Evolutionary conservation across 2,888 invertebrate genomes (phyloP), one percentile per base, ranked within the genome.

Genomic region (Cheilosia variabilis): DNA sequence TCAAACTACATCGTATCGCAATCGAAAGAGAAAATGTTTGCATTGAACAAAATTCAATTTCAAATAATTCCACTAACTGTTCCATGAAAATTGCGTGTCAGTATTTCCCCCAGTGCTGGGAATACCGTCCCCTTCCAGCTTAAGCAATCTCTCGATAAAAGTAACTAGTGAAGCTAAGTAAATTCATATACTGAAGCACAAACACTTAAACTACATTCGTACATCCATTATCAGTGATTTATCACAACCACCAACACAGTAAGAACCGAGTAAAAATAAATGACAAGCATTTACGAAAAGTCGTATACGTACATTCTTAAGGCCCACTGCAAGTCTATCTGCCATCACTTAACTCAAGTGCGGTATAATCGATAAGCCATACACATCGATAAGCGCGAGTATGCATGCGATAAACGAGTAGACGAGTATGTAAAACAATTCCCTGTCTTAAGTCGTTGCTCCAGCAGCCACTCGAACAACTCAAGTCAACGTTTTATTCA

Each of bases 401-500:
- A 45, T 43, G 43, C 17, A 17, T 45, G 9, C 31, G 45, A n/a
- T 17, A 7, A 45, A 15, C 17, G 17, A n/a, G 19, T 31, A 6
- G 22, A 31, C 19, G 6, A 6, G 22, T 47, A 22, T 50, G 34
- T 47, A 24, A 63, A 37, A 19, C 27, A 31, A 63, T 63, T 6
- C 37, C 37, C 10, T 17, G 9, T 31, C 3, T 5, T 6, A 45
- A 45, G 17, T 4, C 15, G 9, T 22, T 9, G 22, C 17, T 27
- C n/a, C 52, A 52, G 52, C 65, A 52, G 24, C 24, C 34, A 19
- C 47, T 50, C 19, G 31, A 22, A 65, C 13, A 10, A 10, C 24
- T 37, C 24, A 41, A 41, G 72, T 73, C 53, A 73, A 73, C 53
- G 72, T 34, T 55, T 55, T 52, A 45, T 45, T 63, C 55, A 65